Evolutionary conservation across 2,888 invertebrate genomes (phyloP), one percentile per base, ranked within the genome.

Genomic region (Drosophila mulleri): DNA sequence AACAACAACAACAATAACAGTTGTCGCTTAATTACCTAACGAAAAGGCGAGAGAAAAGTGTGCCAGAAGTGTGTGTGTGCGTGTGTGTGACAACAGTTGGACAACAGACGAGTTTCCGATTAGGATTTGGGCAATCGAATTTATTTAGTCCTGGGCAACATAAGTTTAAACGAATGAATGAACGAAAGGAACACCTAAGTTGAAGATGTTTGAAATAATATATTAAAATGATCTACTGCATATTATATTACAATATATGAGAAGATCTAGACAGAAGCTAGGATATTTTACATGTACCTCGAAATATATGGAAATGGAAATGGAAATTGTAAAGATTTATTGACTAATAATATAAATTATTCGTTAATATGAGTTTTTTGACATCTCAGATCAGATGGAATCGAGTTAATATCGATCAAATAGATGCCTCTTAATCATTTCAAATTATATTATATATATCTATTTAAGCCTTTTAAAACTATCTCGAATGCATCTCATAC

Each of bases 21-120:
- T 67, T 74, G 84, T 67, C 65, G 79, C 87, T 73, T 76, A 88
- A 85, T 85, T 88, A 79, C 78, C 64, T 67, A 69, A 61, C 66
- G 59, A 47, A 53, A 45, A 64, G 74, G 70, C 68, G 79, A 47
- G 26, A 35, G n/a, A 59, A 67, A 84, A 78, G 84, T 60, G 83
- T 87, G 83, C 68, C 84, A 84, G 71, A 82, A 84, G 80, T 67
- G 64, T 35, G 62, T 35, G 41, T 23, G 47, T 61, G 35, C 6
- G n/a, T n/a, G 57, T 64, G 16, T 20, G 23, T 26, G 4, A 41
- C 45, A 67, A 47, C 67, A 48, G 59, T 59, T 67, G 67, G 39
- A n/a, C n/a, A 39, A 3, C 37, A 59, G 58, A 26, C 39, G 32
- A 26, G 39, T 35, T 54, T 39, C 37, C 18, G 45, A 26, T 47